Conservation (phyloP, 2,797 vertebrate genomes). For the Oophaga sylvatica region DNA sequence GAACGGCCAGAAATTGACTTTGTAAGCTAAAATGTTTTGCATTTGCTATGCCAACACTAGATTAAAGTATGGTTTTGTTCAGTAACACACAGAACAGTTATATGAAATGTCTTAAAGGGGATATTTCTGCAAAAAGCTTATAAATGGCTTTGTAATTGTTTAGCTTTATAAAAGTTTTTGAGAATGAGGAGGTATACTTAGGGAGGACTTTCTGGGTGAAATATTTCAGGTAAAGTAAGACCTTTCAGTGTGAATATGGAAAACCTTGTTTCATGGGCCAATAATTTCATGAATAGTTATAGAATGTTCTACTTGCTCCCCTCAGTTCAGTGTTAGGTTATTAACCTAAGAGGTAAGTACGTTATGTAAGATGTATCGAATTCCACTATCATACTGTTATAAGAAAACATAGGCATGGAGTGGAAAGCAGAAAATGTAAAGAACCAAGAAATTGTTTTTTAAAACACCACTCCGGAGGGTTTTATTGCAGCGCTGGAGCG, state of each 20-base stretch:
- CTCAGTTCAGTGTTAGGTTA: background rate
- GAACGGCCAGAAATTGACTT: constrained; percentile 20
- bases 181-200: background rate
- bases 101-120: background rate
- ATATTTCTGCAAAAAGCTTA: background rate
- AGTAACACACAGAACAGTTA: background rate
- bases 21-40: background rate
- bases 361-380: background rate
- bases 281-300: background rate
- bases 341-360: background rate
- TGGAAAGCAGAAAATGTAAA: no score
- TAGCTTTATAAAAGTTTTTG: background rate
- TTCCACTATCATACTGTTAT: background rate
- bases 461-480: no score
- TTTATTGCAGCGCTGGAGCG: no score
- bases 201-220: background rate
- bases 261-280: background rate
- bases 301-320: background rate
- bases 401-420: background rate
- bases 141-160: background rate
- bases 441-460: no score
- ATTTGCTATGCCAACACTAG: background rate
- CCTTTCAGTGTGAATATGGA: background rate
- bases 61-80: background rate
- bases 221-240: background rate